phyloP scores from a whole-genome alignment of 2,797 vertebrate genomes.

The Gobio occitaniae region DNA sequence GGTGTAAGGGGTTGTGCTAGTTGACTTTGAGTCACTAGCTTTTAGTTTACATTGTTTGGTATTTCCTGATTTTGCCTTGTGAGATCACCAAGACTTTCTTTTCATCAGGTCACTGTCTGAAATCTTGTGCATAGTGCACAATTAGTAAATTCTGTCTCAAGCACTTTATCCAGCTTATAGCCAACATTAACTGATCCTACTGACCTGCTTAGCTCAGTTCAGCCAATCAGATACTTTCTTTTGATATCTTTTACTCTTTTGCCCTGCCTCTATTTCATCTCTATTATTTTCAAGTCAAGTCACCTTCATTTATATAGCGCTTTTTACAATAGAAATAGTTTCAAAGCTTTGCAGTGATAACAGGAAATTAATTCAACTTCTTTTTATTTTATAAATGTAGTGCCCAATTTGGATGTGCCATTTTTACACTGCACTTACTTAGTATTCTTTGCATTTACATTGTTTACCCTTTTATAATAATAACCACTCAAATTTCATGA shows the following conservation, averaged over 20 bases:
- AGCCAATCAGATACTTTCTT: constrained; percentile 36
- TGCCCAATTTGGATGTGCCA: not conserved
- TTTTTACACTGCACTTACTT: not conserved
- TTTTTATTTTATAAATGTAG: not conserved
- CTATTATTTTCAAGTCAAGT: too few relatives aligned
- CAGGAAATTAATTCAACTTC: too few relatives aligned
- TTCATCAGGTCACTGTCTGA: constrained; percentile 69
- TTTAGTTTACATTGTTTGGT: not conserved
- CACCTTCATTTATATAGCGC: too few relatives aligned
- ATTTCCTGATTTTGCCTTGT: not conserved
- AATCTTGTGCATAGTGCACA: constrained; percentile 61
- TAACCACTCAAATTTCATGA: not conserved
- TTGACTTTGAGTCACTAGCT: not conserved
- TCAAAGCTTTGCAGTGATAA: too few relatives aligned
- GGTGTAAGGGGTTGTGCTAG: not conserved
- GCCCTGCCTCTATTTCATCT: not conserved
- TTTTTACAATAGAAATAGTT: too few relatives aligned
- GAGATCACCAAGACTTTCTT: not conserved
- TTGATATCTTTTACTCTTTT: not conserved
- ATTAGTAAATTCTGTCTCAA: constrained; percentile 68
- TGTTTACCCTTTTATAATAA: not conserved
- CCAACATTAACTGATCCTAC: constrained; percentile 49
- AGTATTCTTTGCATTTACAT: not conserved
- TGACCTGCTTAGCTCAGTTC: constrained; percentile 46
- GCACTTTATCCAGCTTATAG: constrained; percentile 74